Percentiles rank a stretch among this genome's conserved stretches.
These are phyloP conservation scores for Agrypnus murinus DNA, from an alignment of 2,888 invertebrate genomes.

Conservation along the genomic window DNA sequence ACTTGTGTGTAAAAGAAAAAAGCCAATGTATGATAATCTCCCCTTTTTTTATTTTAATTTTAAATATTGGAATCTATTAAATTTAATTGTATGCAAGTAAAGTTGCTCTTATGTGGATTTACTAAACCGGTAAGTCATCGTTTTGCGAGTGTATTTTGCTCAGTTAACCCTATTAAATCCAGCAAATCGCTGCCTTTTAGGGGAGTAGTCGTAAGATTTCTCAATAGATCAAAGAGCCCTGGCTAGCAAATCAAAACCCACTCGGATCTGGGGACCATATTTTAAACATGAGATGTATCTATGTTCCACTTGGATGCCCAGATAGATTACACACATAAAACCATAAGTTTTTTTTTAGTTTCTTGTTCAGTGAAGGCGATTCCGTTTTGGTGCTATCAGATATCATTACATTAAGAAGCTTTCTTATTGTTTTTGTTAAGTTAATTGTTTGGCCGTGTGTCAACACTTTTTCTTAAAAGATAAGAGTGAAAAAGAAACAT, in stretches of 20 bases:
- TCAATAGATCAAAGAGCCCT: slow-evolving; percentile 40
- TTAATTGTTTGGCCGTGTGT: slow-evolving; percentile 14
- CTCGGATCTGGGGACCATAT: slow-evolving; percentile 17
- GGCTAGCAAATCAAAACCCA: slow-evolving; percentile 35
- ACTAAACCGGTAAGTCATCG: slow-evolving; percentile 37
- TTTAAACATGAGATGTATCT: slow-evolving; percentile 34
- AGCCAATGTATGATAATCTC: too few species aligned
- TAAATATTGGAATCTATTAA: not conserved
- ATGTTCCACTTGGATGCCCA: slow-evolving; percentile 14
- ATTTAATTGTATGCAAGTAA: not conserved
- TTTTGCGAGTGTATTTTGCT: slow-evolving; percentile 31
- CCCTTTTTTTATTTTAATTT: slow-evolving; percentile 1
- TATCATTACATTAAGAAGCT: slow-evolving; percentile 9
- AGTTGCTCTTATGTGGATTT: slow-evolving; percentile 13
- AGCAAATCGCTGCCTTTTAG: slow-evolving; percentile 34
- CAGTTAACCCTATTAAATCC: slow-evolving; percentile 40
- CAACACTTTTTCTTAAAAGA: slow-evolving; percentile 12
- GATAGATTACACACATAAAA: slow-evolving; percentile 17
- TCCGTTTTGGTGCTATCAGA: slow-evolving; percentile 22
- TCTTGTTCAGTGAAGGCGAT: not conserved
- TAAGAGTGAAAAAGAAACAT: slow-evolving; percentile 5
- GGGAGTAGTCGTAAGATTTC: slow-evolving; percentile 28
- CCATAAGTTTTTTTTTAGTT: slow-evolving; percentile 2
- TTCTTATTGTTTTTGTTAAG: slow-evolving; percentile 14
- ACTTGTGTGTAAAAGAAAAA: too few species aligned